Percentiles rank a stretch among this genome's conserved stretches.
Conservation (phyloP, 2,888 invertebrate species). For the Stegophylla sp. region DNA sequence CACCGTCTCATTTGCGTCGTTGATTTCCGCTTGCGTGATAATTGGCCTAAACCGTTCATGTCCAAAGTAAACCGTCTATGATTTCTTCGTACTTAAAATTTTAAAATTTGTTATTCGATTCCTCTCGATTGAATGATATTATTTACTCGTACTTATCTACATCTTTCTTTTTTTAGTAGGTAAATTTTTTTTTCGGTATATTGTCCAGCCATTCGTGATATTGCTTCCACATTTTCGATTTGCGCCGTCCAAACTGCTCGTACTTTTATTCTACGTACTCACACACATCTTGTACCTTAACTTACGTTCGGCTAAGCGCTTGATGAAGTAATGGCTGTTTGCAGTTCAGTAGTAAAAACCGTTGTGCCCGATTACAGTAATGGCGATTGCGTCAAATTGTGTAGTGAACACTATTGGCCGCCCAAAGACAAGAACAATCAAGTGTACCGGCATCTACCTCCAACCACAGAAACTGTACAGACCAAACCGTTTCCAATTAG, state of each 20-base stretch:
- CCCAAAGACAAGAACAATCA: conserved; percentile 62
- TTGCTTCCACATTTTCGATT: not conserved
- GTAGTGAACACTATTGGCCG: conserved; percentile 53
- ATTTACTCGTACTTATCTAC: too few relatives aligned
- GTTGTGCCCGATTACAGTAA: conserved; percentile 54
- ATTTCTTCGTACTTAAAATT: not conserved
- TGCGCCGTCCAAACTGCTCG: not conserved
- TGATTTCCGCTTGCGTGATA: not conserved
- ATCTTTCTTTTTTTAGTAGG: not conserved
- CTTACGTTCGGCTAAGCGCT: not conserved
- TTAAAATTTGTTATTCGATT: too few relatives aligned
- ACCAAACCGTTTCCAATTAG: conserved; percentile 88
- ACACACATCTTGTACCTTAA: not conserved
- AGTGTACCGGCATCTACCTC: conserved; percentile 70
- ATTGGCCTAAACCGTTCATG: not conserved
- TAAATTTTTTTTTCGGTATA: not conserved
- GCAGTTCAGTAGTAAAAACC: conserved; percentile 51
- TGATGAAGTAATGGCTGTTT: conserved; percentile 47
- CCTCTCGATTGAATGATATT: too few relatives aligned
- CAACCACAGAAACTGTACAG: conserved; percentile 75
- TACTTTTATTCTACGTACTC: not conserved
- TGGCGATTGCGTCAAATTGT: conserved; percentile 41
- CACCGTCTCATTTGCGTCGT: not conserved
- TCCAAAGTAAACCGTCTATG: not conserved
- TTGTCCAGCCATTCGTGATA: not conserved